Evolutionary conservation across 2,113 vertebrate species (phyloP).

Genomic region (Melozone crissalis): DNA sequence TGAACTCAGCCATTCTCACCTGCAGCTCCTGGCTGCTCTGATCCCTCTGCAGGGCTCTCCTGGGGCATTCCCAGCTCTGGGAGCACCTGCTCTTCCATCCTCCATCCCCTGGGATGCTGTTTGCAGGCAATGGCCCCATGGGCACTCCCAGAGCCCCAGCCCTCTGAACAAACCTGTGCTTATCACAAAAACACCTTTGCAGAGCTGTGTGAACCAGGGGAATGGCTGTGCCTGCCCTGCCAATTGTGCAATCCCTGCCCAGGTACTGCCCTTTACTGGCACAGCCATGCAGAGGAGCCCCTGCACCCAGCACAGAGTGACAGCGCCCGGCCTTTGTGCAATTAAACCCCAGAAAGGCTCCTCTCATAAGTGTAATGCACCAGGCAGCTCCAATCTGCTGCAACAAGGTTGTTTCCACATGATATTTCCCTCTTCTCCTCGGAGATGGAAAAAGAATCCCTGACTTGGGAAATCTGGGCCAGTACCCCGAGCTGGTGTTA

Average conservation of each 20-base stretch:
- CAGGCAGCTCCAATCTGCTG: not conserved
- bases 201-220: not conserved
- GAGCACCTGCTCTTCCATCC: not conserved
- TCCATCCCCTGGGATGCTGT: not conserved
- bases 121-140: not conserved
- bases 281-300: not conserved
- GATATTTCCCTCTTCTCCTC: not conserved
- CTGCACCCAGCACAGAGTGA: not conserved
- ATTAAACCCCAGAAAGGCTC: not conserved
- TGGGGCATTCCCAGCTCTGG: not conserved
- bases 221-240: not conserved
- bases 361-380: not conserved
- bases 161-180: not conserved
- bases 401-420: not conserved
- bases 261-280: not conserved
- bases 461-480: not conserved
- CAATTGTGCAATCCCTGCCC: not conserved
- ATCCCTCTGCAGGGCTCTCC: not conserved
- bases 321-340: not conserved
- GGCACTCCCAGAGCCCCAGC: not conserved
- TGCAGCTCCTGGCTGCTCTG: not conserved
- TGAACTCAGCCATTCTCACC: not conserved
- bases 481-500: not conserved
- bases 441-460: not conserved
- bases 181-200: not conserved